Conservation (phyloP, 2,888 invertebrate species). For the Cybosia mesomella region DNA sequence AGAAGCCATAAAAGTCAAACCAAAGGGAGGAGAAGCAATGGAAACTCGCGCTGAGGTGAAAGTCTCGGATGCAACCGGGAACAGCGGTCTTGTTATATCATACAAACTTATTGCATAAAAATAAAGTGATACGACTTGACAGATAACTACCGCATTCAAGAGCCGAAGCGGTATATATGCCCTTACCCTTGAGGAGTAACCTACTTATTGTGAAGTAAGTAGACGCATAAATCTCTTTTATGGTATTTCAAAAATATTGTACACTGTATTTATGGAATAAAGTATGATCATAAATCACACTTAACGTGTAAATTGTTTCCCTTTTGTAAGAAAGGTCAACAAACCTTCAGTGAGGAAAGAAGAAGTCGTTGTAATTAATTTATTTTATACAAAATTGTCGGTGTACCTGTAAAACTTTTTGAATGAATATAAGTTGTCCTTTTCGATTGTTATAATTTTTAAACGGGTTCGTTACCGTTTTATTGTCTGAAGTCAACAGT, state of each 20-base stretch:
- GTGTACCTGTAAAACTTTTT: constrained; percentile 11
- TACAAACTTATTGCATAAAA: too few relatives aligned
- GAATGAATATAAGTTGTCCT: constrained; percentile 5
- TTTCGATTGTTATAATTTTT: constrained; percentile 6
- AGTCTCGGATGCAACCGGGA: too few relatives aligned
- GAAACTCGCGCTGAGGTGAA: too few relatives aligned
- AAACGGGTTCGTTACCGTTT: neutral
- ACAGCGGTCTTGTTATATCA: too few relatives aligned
- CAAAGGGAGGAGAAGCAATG: too few relatives aligned
- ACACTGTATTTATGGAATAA: constrained; percentile 15
- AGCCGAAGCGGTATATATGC: neutral
- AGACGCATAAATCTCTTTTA: constrained; percentile 4
- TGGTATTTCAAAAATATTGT: constrained; percentile 12
- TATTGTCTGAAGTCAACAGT: neutral
- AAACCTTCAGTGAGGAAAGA: constrained; percentile 22
- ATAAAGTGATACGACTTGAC: too few relatives aligned
- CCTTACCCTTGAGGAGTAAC: neutral
- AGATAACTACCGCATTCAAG: neutral
- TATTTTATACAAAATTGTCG: constrained; percentile 13
- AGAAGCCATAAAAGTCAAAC: too few relatives aligned
- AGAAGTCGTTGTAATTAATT: constrained; percentile 35
- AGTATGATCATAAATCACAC: constrained; percentile 32
- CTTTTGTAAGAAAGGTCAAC: constrained; percentile 39
- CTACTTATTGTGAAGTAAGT: neutral
- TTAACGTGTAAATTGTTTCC: constrained; percentile 22